phyloP scores from a whole-genome alignment of 2,888 invertebrate species.

The Oxystoma pomonae region DNA sequence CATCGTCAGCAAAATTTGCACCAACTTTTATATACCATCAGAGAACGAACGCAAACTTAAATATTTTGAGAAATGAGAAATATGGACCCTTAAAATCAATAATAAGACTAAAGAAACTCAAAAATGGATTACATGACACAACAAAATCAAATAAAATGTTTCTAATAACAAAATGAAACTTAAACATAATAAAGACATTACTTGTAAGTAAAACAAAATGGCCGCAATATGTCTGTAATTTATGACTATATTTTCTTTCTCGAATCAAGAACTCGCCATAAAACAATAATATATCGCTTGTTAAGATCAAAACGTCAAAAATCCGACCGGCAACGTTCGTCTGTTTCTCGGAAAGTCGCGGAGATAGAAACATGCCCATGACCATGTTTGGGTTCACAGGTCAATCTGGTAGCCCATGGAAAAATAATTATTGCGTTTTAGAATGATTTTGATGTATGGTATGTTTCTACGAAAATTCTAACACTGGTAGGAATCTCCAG shows the following conservation, averaged over 20 bases:
- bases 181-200: no score
- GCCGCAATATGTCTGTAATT: conserved; percentile 21
- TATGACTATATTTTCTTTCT: conserved; percentile 17
- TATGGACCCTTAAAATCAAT: no score
- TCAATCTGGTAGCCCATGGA: conserved; percentile 24
- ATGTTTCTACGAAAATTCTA: no score
- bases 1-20: no score
- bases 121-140: no score
- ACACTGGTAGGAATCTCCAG: no score
- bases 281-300: conserved; percentile 24
- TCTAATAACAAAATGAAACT: no score
- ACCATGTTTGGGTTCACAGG: conserved; percentile 23
- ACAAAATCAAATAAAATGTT: no score
- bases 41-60: no score
- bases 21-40: no score
- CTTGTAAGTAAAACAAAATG: conserved; percentile 11
- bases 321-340: conserved; percentile 10
- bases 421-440: conserved; percentile 16
- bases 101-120: no score
- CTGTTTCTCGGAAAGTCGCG: conserved; percentile 23
- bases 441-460: background rate
- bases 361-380: conserved; percentile 18
- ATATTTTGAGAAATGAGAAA: no score
- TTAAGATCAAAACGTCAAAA: conserved; percentile 23
- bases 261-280: conserved; percentile 21